A percentile compares a stretch with the other conserved stretches of the same genome.
Evolutionary conservation across 2,113 vertebrate species (phyloP).

Genomic region (Ceratotherium simum): DNA sequence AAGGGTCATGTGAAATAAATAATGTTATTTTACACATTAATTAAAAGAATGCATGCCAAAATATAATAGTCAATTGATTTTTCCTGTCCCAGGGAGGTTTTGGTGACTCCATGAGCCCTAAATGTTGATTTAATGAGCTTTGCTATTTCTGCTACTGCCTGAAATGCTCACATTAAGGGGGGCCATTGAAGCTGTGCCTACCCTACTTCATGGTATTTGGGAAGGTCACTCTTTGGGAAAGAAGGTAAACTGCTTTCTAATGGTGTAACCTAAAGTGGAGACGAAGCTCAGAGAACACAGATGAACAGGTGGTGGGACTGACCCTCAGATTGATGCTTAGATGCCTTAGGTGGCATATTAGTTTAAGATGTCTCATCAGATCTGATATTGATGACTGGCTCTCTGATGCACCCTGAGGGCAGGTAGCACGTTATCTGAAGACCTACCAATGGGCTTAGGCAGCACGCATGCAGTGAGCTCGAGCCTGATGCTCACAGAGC

Average conservation of each 20-base stretch:
- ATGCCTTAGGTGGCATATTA: no score
- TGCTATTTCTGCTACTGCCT: neutral
- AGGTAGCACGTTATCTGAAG: neutral
- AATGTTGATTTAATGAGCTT: neutral
- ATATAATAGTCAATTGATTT: neutral
- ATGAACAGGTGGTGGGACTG: neutral
- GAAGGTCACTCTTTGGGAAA: neutral
- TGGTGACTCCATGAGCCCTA: neutral
- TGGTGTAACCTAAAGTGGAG: neutral
- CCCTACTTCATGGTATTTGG: neutral
- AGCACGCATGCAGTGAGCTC: neutral
- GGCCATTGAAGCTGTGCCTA: neutral
- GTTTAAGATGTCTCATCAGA: neutral
- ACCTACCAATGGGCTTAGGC: neutral
- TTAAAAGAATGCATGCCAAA: neutral
- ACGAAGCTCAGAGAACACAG: neutral
- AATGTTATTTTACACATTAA: neutral
- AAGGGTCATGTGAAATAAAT: no score
- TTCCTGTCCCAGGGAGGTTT: neutral
- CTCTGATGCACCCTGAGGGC: no score
- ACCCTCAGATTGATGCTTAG: neutral
- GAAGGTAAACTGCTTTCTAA: neutral
- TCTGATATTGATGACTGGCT: neutral
- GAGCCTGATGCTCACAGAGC: accelerated
- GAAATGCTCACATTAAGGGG: neutral